Base-by-base conservation (phyloP, 1,140 invertebrate species). In the Temnothorax nylanderi region DNA sequence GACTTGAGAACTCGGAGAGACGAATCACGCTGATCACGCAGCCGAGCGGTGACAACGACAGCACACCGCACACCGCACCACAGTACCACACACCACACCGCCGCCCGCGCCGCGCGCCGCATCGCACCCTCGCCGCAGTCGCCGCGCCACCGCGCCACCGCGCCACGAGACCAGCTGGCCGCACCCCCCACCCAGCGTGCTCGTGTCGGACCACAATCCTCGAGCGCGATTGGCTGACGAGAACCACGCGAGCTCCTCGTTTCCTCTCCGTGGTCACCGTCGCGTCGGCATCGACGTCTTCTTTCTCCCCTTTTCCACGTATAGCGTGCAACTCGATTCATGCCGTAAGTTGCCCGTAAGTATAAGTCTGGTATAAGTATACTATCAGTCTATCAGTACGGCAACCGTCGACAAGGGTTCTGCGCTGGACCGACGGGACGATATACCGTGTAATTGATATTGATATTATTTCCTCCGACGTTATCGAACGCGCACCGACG, bases 221-320 rank as follows among this genome's bases (percentile, higher is more conserved):
- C 8, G 62, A 37, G 16, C n/a, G 41, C 1, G 80, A 84, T 84
- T 84, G 80, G 80, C 69, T 62, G 26, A 0, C 54, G n/a, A 13
- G 80, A 13, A 84, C 80, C 80, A 84, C 80, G 80, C 80, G 80
- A 84, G 80, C 69, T 26, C 18, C 67, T 82, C 80, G 80, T 62
- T 75, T 74, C 69, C 80, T 75, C 80, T 75, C 80, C 44, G 54
- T 74, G 67, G 80, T 18, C 54, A 82, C 60, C 80, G 69, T 37
- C 13, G 1, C 44, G 54, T 60, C 80, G 80, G 26, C 54, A 74
- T 75, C 80, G 69, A 49, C 13, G 80, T 54, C 67, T 7, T 26
- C 54, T 60, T 72, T 51, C 37, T 74, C 51, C 75, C 75, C 21
- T 65, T 74, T 85, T 54, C 41, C 80, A 18, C 26, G 13, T 72